A percentile compares a stretch with the other conserved stretches of the same genome.
These are phyloP conservation scores for Mylabris phalerata DNA, from an alignment of 1,140 invertebrate species.

Conservation along the genomic window DNA sequence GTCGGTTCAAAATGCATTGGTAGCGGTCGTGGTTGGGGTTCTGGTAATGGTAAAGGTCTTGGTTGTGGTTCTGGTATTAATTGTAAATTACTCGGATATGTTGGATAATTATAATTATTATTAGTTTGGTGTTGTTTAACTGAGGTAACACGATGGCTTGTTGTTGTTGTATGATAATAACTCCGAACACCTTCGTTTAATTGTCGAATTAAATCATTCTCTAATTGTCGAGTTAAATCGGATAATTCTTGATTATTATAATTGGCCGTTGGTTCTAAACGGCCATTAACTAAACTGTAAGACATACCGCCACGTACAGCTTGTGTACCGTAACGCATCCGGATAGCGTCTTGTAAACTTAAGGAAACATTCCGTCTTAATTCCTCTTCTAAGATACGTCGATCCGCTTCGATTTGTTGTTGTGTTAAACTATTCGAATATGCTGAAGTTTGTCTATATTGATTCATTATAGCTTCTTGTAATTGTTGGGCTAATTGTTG, in stretches of 20 bases:
- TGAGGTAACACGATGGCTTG: background rate
- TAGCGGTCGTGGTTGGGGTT: conserved; percentile 14
- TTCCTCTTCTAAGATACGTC: conserved; percentile 29
- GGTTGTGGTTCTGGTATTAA: background rate
- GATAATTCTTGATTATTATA: conserved; percentile 35
- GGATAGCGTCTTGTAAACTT: conserved; percentile 29
- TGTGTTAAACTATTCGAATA: background rate
- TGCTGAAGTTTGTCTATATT: background rate
- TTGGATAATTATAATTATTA: background rate
- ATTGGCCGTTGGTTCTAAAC: conserved; percentile 28
- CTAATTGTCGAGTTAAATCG: conserved; percentile 31
- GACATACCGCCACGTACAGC: conserved; percentile 27
- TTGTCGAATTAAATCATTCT: conserved; percentile 29
- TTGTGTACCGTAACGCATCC: conserved; percentile 31
- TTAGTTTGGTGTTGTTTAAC: background rate
- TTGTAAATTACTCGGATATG: background rate
- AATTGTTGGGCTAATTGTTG: conserved; percentile 32
- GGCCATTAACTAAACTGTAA: conserved; percentile 26
- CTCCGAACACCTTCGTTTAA: conserved; percentile 22
- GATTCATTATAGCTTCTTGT: conserved; percentile 18
- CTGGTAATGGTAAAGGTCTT: conserved; percentile 1
- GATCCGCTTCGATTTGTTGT: conserved; percentile 10
- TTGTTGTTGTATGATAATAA: background rate
- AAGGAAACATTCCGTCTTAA: conserved; percentile 32
- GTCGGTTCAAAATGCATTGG: conserved; percentile 1